Base-by-base conservation (phyloP, 2,797 vertebrate genomes). In the Thripadectes ignobilis region DNA sequence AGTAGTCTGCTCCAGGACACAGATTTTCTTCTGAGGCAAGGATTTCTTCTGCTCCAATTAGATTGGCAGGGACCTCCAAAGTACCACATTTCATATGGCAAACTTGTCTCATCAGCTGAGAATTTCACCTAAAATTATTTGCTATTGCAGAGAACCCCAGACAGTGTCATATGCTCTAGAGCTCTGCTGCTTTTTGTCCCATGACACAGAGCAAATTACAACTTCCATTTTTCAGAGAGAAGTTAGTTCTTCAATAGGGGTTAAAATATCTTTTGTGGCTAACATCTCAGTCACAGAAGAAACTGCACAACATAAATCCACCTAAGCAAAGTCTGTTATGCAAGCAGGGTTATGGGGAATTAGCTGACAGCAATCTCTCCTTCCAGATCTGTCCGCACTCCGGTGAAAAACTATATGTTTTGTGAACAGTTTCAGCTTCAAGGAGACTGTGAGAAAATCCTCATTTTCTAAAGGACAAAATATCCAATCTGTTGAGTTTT, bases 251-350 rank as follows among this genome's bases (percentile, higher is more conserved):
- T 49, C 52, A 45, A 15, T 8, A 83, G 48, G 48, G 38, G 30
- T 32, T 73, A 48, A 82, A 84, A 26, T 48, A 39, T 4, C 27
- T 54, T 61, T 39, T 26, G 48, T 39, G 32, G 48, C 46, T 93
- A 54, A 78, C 13, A 54, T 55, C 19, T 85, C 34, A 14, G 84
- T 54, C 54, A 30, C 38, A 66, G 36, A 73, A 39, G 26, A 87
- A 91, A 84, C 0, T 1, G 45, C 32, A 57, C 38, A 57, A 65
- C 38, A 61, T 1, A 49, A 41, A 87, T 14, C 16, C 0, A 0
- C 18, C 34, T 46, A 51, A 68, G 58, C 23, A 32, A 74, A 84
- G 77, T 9, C 68, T 74, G 26, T 43, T 65, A 49, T 1, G 2
- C 54, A 85, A 65, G 30, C 41, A 32, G 0, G 0, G 32, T 8